phyloP scores from a whole-genome alignment of 2,888 invertebrate genomes.

The Mimas tiliae region DNA sequence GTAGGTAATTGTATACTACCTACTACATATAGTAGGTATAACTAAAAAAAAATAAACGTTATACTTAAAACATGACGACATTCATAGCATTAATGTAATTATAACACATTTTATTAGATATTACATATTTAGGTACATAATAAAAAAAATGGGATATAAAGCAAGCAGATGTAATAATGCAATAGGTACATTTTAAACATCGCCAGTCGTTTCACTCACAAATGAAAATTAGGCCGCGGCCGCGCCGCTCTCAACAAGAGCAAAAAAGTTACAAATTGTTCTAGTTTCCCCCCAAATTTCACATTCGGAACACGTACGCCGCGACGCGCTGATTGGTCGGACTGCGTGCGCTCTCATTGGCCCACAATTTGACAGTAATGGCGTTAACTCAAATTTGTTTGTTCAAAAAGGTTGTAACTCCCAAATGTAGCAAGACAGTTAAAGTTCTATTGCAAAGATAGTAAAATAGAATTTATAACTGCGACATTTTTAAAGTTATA shows the following conservation, averaged over 20 bases:
- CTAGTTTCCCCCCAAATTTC: slow-evolving; percentile 76
- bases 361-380: slow-evolving; percentile 82
- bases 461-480: background rate
- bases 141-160: background rate
- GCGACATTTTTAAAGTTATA: background rate
- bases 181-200: slow-evolving; percentile 29
- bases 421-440: background rate
- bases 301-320: slow-evolving; percentile 74
- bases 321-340: slow-evolving; percentile 68
- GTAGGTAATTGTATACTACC: too few species aligned
- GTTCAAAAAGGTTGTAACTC: background rate
- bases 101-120: too few species aligned
- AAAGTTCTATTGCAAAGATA: background rate
- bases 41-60: too few species aligned
- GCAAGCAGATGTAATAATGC: slow-evolving; percentile 26
- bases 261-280: slow-evolving; percentile 76
- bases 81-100: too few species aligned
- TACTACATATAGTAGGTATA: too few species aligned
- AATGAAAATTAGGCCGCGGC: slow-evolving; percentile 54
- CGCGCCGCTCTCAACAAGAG: slow-evolving; percentile 46
- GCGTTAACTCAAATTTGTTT: slow-evolving; percentile 63
- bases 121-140: background rate
- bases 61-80: too few species aligned
- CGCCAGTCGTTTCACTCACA: slow-evolving; percentile 39
- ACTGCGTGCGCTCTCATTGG: slow-evolving; percentile 71